These are phyloP conservation scores for Rhineura floridana DNA, from an alignment of 2,113 vertebrate species.

Conservation along the genomic window DNA sequence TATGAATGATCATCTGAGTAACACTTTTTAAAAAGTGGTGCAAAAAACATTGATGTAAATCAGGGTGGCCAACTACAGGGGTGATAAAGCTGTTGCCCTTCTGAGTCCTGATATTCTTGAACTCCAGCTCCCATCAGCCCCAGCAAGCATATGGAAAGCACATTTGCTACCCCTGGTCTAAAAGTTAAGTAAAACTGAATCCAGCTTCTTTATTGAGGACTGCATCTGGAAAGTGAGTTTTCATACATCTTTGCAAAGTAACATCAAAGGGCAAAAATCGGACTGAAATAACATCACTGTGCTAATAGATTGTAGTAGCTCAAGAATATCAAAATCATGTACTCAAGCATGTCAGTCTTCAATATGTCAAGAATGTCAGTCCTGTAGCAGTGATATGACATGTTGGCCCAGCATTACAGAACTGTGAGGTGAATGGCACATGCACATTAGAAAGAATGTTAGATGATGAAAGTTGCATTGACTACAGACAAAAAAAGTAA, in stretches of 20 bases:
- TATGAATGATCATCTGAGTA: background rate
- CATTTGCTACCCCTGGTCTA: background rate
- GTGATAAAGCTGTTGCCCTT: no score
- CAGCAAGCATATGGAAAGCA: background rate
- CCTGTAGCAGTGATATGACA: background rate
- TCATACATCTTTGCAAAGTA: background rate
- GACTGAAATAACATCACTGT: background rate
- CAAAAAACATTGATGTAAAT: background rate
- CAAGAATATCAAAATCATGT: slow-evolving; percentile 12
- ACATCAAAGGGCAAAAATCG: background rate
- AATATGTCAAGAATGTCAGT: slow-evolving; percentile 12
- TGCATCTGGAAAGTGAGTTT: background rate
- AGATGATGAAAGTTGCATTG: background rate
- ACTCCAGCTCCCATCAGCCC: background rate
- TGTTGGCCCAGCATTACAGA: background rate
- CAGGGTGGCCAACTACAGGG: background rate
- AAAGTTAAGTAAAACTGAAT: background rate
- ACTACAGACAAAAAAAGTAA: background rate
- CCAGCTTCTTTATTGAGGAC: no score
- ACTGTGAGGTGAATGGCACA: slow-evolving; percentile 8
- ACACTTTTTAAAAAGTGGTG: background rate
- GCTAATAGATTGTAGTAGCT: slow-evolving; percentile 1
- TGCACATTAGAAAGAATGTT: background rate
- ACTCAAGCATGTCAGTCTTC: slow-evolving; percentile 10
- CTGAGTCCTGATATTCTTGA: no score